phyloP scores from a whole-genome alignment of 2,888 invertebrate species.

The Hartigia nigra region DNA sequence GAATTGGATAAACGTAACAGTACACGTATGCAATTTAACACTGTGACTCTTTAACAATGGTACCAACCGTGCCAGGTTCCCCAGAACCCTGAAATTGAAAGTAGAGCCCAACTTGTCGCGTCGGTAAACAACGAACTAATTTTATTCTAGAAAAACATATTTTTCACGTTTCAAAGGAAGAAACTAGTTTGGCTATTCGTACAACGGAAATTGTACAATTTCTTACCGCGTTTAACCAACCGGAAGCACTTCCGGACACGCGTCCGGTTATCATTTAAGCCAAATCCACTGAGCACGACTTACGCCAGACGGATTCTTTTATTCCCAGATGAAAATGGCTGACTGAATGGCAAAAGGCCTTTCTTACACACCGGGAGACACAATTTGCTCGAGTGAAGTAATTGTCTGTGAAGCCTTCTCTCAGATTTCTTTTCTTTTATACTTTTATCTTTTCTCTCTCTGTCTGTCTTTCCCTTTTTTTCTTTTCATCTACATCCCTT shows the following conservation, averaged over 20 bases:
- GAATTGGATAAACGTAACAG: not conserved
- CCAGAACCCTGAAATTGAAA: not conserved
- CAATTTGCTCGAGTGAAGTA: constrained; percentile 20
- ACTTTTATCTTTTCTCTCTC: not conserved
- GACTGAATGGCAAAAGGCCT: constrained; percentile 10
- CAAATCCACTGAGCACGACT: not conserved
- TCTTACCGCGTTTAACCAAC: not conserved
- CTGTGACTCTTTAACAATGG: not conserved
- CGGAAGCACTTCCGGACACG: not conserved
- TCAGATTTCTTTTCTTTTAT: not conserved
- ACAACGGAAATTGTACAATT: not conserved
- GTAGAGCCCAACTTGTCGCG: not conserved
- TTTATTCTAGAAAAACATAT: not conserved
- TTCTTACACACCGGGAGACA: constrained; percentile 15
- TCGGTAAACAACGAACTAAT: not conserved
- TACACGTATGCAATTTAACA: not conserved
- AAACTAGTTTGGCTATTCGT: not conserved
- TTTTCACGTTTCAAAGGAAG: not conserved
- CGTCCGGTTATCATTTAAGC: not conserved
- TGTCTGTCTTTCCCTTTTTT: not conserved
- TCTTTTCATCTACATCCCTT: not conserved
- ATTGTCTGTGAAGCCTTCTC: constrained; percentile 16
- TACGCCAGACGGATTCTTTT: not conserved
- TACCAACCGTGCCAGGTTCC: not conserved
- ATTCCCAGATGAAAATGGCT: constrained; percentile 11